Evolutionary conservation across 2,888 invertebrate genomes (phyloP), one percentile per base, ranked within the genome.

Genomic region (Drosophila neonasuta): DNA sequence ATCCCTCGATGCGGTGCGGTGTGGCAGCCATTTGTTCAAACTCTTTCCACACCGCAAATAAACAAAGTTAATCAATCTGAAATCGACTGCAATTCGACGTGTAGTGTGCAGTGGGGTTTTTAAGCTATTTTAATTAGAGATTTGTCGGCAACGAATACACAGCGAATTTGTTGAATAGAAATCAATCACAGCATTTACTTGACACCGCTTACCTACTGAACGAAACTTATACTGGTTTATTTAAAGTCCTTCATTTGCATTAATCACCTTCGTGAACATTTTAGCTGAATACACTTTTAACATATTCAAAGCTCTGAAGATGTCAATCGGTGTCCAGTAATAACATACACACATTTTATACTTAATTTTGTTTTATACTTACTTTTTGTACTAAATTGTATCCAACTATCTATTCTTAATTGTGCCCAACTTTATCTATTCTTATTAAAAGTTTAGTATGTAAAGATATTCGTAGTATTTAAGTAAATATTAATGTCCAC

Each of bases 51-150:
- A 59, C 62, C 36, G 39, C 9, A 39, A 39, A 54, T 49, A 42
- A 52, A 59, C 56, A 48, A 66, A 69, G 75, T 70, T 77, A 72
- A 77, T 77, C 67, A 77, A 75, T 69, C 69, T 68, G 55, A 68
- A 64, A 69, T 63, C 64, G 75, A 72, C 41, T 64, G 62, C 67
- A 67, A 56, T 67, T 75, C 77, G 46, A 50, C 48, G 62, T 63
- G 66, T 42, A 52, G 39, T 20, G 29, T 32, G 24, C 24, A 24
- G 24, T n/a, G n/a, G 15, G 7, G 10, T 34, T 48, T 61, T 42
- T 0, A 20, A 34, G 34, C n/a, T 13, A 24, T 61, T 30, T 20
- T 7, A 15, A 30, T 39, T 20, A 8, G 8, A 48, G 46, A 34
- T 50, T 64, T 60, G 48, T 59, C 29, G 29, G 32, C 2, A 15